These are phyloP conservation scores for Coecobrya sp. DNA, from an alignment of 2,888 invertebrate species.

Conservation along the genomic window DNA sequence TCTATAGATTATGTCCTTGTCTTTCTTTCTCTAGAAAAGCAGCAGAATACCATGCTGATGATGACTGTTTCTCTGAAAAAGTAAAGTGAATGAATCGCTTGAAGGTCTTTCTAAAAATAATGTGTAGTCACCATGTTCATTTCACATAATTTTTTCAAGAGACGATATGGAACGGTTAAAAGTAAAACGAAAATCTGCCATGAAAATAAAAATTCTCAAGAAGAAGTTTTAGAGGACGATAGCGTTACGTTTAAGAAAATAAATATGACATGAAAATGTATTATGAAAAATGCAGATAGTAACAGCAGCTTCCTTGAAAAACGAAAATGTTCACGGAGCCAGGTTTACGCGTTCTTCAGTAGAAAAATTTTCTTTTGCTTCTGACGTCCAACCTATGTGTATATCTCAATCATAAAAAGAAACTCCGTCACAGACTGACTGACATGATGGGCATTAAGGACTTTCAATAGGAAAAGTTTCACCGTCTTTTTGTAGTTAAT, in stretches of 20 bases:
- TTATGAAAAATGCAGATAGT: background rate
- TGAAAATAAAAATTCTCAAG: constrained; percentile 21
- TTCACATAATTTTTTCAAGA: constrained; percentile 66
- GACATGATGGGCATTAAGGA: background rate
- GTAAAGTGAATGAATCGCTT: constrained; percentile 78
- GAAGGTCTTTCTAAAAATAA: constrained; percentile 82
- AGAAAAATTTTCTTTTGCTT: background rate
- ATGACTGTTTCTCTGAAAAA: constrained; percentile 49
- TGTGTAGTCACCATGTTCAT: constrained; percentile 52
- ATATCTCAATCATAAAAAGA: constrained; percentile 19
- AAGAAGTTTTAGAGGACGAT: constrained; percentile 8
- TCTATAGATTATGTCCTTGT: constrained; percentile 45
- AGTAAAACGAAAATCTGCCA: constrained; percentile 17
- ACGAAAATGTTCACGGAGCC: background rate
- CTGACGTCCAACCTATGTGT: background rate
- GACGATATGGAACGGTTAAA: constrained; percentile 43
- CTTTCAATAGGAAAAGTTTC: constrained; percentile 16
- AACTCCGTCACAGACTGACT: constrained; percentile 51
- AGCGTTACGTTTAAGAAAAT: background rate
- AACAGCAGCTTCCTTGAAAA: background rate
- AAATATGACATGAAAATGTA: constrained; percentile 34
- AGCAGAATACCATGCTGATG: constrained; percentile 11
- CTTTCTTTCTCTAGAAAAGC: constrained; percentile 40
- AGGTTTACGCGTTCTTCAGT: background rate
- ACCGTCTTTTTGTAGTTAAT: constrained; percentile 7